Percentiles rank a stretch among this genome's conserved stretches.
Conservation (phyloP, 2,797 vertebrate species). For the Pangasius djambal region DNA sequence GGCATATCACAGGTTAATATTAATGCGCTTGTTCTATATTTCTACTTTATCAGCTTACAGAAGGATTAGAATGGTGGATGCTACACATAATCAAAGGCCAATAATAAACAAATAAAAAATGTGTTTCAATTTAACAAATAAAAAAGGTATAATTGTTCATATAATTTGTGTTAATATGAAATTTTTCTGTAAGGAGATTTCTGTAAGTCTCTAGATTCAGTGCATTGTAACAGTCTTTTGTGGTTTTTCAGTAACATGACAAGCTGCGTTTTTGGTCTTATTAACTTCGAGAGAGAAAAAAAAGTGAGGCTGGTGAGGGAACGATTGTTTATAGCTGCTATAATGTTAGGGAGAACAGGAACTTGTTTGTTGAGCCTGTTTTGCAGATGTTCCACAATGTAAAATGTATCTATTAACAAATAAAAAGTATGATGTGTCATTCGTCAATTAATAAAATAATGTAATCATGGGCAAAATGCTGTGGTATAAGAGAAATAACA, state of each 20-base stretch:
- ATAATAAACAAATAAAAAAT: too few relatives aligned
- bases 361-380: background rate
- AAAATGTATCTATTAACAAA: background rate
- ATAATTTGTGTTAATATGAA: background rate
- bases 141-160: background rate
- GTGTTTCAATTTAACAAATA: too few relatives aligned
- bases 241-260: background rate
- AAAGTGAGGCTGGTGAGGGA: background rate
- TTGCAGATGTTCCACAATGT: background rate
- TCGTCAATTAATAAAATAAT: background rate
- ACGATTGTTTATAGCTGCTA: background rate
- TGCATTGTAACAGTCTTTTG: background rate
- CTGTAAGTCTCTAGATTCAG: background rate
- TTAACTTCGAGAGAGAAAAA: background rate
- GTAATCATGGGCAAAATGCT: background rate
- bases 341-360: background rate
- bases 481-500: background rate
- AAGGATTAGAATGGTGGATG: background rate
- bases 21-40: background rate
- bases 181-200: background rate
- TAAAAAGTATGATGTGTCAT: background rate
- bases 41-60: background rate
- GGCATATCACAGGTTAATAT: background rate
- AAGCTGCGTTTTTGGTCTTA: background rate
- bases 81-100: too few relatives aligned